Evolutionary conservation across 2,113 vertebrate genomes (phyloP).

Genomic region (Menidia beryllina): DNA sequence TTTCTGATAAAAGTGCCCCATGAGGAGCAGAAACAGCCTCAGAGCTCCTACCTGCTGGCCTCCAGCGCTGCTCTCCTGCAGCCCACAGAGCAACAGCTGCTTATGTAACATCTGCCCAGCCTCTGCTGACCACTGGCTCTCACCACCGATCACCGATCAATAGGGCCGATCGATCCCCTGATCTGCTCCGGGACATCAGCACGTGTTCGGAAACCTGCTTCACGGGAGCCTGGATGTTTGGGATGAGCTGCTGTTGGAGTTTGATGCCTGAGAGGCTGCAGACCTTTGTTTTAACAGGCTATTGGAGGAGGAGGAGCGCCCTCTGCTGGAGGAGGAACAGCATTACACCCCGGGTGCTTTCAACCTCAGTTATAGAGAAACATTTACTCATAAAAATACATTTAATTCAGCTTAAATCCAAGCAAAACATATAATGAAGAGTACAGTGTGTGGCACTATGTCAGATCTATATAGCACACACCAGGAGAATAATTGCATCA

Average conservation of each 20-base stretch:
- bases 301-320: slow-evolving; percentile 6
- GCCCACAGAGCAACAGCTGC: neutral
- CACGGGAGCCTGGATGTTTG: no score
- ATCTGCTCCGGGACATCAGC: slow-evolving; percentile 6
- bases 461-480: no score
- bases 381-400: no score
- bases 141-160: slow-evolving; percentile 46
- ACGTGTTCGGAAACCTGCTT: neutral
- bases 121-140: slow-evolving; percentile 1
- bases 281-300: neutral
- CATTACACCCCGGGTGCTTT: neutral
- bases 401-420: no score
- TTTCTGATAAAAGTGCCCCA: no score
- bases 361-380: neutral
- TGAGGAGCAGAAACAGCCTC: neutral
- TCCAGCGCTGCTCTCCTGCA: slow-evolving; percentile 20
- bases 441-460: no score
- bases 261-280: neutral
- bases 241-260: neutral
- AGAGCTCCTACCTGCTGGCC: slow-evolving; percentile 34
- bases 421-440: no score
- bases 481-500: no score
- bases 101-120: slow-evolving; percentile 49
- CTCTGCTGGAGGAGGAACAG: slow-evolving; percentile 15
- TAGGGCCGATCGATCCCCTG: slow-evolving; percentile 10